phyloP scores from a whole-genome alignment of 2,888 invertebrate species.

The Drosophila prolongata region DNA sequence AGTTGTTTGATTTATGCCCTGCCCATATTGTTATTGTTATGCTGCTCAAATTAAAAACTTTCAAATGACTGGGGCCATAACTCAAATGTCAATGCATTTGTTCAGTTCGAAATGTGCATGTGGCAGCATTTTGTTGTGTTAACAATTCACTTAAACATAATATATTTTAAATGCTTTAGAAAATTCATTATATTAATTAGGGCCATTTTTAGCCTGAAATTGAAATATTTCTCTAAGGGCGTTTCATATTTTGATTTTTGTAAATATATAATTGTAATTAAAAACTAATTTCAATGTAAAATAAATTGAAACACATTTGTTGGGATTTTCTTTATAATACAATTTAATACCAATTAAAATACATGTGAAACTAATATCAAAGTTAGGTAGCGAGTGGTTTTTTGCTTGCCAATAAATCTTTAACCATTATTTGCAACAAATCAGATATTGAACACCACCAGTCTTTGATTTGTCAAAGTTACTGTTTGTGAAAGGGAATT shows the following conservation, averaged over 20 bases:
- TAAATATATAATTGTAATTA: too few relatives aligned
- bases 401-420: not conserved
- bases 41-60: constrained; percentile 68
- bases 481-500: not conserved
- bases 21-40: constrained; percentile 12
- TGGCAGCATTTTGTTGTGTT: constrained; percentile 61
- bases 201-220: too few relatives aligned
- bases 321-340: too few relatives aligned
- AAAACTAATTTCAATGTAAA: too few relatives aligned
- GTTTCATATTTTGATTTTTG: too few relatives aligned
- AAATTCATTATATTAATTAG: too few relatives aligned
- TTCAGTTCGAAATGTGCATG: constrained; percentile 69
- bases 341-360: too few relatives aligned
- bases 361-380: too few relatives aligned
- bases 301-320: too few relatives aligned
- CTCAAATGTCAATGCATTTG: constrained; percentile 75
- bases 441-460: not conserved
- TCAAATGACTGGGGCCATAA: constrained; percentile 68
- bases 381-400: too few relatives aligned
- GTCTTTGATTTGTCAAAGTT: not conserved
- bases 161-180: not conserved
- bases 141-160: not conserved
- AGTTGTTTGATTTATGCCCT: constrained; percentile 73
- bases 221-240: too few relatives aligned
- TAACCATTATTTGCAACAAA: not conserved